Conservation (phyloP, 1,140 invertebrate genomes). For the Sinonovacula constricta region DNA sequence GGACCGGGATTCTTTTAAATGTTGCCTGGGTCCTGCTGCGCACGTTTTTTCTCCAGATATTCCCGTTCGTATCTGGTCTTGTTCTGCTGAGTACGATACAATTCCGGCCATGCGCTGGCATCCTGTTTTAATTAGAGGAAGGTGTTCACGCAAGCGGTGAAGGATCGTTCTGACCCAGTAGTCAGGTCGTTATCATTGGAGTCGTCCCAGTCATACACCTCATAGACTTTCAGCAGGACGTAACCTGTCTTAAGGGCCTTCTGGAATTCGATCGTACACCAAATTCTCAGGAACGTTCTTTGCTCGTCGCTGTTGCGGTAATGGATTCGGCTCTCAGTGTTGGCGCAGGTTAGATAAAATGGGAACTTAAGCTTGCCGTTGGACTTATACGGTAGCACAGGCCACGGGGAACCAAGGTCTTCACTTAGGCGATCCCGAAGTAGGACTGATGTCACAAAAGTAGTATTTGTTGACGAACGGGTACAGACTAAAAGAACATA, state of each 20-base stretch:
- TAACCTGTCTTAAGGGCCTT: slow-evolving; percentile 73
- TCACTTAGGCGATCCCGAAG: slow-evolving; percentile 59
- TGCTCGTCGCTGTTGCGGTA: slow-evolving; percentile 40
- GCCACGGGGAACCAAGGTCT: too few species aligned
- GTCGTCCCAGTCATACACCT: slow-evolving; percentile 69
- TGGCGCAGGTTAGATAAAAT: slow-evolving; percentile 5
- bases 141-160: slow-evolving; percentile 50
- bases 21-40: slow-evolving; percentile 68
- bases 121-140: slow-evolving; percentile 60
- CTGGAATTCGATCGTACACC: slow-evolving; percentile 72
- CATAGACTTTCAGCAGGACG: slow-evolving; percentile 69
- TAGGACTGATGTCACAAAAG: slow-evolving; percentile 44
- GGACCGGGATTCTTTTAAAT: slow-evolving; percentile 73
- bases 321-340: slow-evolving; percentile 6
- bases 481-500: too few species aligned
- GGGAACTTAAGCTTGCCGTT: slow-evolving; percentile 21
- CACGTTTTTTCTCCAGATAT: slow-evolving; percentile 61
- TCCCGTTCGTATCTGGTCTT: slow-evolving; percentile 61
- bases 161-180: slow-evolving; percentile 12
- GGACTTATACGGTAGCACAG: slow-evolving; percentile 12
- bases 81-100: slow-evolving; percentile 24
- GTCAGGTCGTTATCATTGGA: slow-evolving; percentile 53
- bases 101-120: slow-evolving; percentile 43
- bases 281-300: slow-evolving; percentile 72
- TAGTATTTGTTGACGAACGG: slow-evolving; percentile 54